These are phyloP conservation scores for Drosophila maculinotata DNA, from an alignment of 2,888 invertebrate genomes.

Conservation along the genomic window DNA sequence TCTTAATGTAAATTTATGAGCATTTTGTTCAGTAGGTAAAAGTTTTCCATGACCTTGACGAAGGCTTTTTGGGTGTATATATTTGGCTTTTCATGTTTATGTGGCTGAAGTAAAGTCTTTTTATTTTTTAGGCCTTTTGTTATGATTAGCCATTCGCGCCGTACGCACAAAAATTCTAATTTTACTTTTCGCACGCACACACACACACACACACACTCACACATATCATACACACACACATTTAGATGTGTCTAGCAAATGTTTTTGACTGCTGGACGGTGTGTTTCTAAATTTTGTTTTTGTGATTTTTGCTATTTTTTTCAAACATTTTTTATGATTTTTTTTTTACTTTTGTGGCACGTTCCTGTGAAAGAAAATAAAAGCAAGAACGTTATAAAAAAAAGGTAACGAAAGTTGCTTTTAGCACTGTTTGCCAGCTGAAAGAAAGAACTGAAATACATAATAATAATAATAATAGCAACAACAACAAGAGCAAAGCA, in stretches of 20 bases:
- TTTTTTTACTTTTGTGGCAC: slow-evolving; percentile 44
- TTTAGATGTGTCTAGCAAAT: slow-evolving; percentile 42
- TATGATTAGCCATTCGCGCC: slow-evolving; percentile 77
- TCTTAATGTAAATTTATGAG: slow-evolving; percentile 37
- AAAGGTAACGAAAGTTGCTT: slow-evolving; percentile 59
- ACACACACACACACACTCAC: slow-evolving; percentile 23
- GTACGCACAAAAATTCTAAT: slow-evolving; percentile 79
- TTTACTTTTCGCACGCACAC: slow-evolving; percentile 73
- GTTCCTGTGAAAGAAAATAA: slow-evolving; percentile 57
- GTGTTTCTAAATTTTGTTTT: slow-evolving; percentile 58
- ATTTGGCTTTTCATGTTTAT: slow-evolving; percentile 47
- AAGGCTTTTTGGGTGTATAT: slow-evolving; percentile 48
- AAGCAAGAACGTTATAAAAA: slow-evolving; percentile 39
- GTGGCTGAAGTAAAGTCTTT: slow-evolving; percentile 24
- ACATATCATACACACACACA: slow-evolving; percentile 22
- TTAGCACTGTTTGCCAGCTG: slow-evolving; percentile 38
- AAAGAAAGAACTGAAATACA: slow-evolving; percentile 44
- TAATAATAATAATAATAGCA: slow-evolving; percentile 25
- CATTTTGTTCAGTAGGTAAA: slow-evolving; percentile 10
- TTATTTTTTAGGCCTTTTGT: slow-evolving; percentile 63
- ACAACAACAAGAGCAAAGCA: slow-evolving; percentile 24
- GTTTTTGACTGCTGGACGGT: slow-evolving; percentile 44
- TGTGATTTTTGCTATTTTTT: slow-evolving; percentile 39
- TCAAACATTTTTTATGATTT: slow-evolving; percentile 9
- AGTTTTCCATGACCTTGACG: slow-evolving; percentile 57